phyloP scores from a whole-genome alignment of 1,140 invertebrate genomes.

The Oreohelix idahoensis region DNA sequence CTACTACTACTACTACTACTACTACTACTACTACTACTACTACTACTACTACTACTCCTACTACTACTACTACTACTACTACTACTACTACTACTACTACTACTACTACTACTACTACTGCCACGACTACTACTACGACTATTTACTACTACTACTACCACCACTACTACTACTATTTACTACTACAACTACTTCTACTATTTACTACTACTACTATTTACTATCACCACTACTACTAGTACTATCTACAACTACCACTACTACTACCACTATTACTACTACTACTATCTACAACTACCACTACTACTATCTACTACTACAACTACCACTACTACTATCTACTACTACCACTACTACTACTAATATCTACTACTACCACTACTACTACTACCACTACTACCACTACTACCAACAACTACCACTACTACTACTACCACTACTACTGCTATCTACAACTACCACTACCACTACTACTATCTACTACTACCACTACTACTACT shows the following conservation, averaged over 20 bases:
- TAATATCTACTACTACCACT: background rate
- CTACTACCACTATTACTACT: background rate
- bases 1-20: conserved; percentile 9
- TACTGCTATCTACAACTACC: too few relatives aligned
- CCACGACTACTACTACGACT: background rate
- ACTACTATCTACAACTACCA: background rate
- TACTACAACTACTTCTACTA: background rate
- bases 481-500: too few relatives aligned
- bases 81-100: conserved; percentile 9
- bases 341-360: background rate
- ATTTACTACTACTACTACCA: too few relatives aligned
- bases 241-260: background rate
- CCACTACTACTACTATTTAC: background rate
- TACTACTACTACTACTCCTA: background rate
- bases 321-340: background rate
- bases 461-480: too few relatives aligned
- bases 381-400: background rate
- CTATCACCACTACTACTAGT: background rate
- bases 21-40: conserved; percentile 9
- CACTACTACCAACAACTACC: too few relatives aligned
- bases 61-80: conserved; percentile 9
- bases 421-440: background rate
- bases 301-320: background rate
- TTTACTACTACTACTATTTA: too few relatives aligned
- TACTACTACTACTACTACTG: conserved; percentile 6